Conservation (phyloP, 2,113 vertebrate genomes). For the Ctenomys sociabilis region DNA sequence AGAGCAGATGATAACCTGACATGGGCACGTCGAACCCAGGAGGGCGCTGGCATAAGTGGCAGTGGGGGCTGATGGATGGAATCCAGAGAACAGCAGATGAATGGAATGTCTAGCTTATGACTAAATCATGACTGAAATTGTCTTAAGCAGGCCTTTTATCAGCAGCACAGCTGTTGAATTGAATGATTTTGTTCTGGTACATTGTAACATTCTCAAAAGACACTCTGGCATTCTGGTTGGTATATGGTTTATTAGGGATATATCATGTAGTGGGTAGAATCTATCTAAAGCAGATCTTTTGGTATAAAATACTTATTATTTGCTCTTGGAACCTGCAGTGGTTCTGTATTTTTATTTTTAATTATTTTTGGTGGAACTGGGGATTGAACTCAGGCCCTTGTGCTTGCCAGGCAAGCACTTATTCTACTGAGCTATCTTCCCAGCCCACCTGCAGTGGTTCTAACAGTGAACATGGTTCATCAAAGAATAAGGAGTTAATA, state of each 20-base stretch:
- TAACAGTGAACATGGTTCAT: neutral
- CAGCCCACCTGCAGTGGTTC: neutral
- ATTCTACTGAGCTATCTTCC: too few species aligned
- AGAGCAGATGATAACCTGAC: neutral
- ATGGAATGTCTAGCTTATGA: neutral
- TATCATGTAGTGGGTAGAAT: neutral
- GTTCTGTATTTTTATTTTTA: too few species aligned
- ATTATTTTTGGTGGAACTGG: too few species aligned
- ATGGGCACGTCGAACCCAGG: neutral
- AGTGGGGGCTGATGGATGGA: neutral
- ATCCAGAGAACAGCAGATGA: neutral
- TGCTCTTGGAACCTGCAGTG: neutral
- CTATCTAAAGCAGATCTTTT: neutral
- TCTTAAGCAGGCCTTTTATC: neutral
- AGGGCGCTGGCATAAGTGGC: neutral
- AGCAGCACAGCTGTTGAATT: neutral
- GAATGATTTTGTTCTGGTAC: neutral
- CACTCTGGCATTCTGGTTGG: neutral
- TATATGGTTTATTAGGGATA: neutral
- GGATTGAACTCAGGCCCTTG: too few species aligned
- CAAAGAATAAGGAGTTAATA: slow-evolving; percentile 9
- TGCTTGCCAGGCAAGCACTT: too few species aligned
- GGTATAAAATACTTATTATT: neutral
- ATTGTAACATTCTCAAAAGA: neutral
- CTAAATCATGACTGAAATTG: neutral